Evolutionary conservation across 2,797 vertebrate species (phyloP).

Genomic region (Syngnathus acus): DNA sequence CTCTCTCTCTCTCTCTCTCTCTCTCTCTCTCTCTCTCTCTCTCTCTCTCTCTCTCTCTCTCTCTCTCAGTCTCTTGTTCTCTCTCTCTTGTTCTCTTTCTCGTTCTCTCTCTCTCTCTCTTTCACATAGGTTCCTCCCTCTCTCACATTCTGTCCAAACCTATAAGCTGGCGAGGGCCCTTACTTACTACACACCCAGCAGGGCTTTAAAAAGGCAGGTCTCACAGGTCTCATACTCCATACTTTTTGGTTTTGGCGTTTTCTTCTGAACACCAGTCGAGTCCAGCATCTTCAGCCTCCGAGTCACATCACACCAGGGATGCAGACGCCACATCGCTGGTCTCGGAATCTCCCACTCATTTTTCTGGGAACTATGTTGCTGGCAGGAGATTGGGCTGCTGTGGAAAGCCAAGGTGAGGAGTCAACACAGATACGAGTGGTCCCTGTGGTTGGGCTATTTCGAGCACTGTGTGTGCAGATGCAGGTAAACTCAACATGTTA

Average conservation of each 20-base stretch:
- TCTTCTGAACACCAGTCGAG: conserved; percentile 10
- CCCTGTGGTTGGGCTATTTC: conserved; percentile 7
- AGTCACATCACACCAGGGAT: conserved; percentile 53
- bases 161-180: conserved; percentile 67
- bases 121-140: conserved; percentile 31
- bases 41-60: conserved; percentile 20
- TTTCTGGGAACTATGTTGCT: conserved; percentile 55
- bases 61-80: conserved; percentile 15
- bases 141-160: conserved; percentile 56
- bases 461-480: conserved; percentile 1
- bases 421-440: conserved; percentile 21
- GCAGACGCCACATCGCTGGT: conserved; percentile 36
- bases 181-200: conserved; percentile 66
- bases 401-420: conserved; percentile 65
- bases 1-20: conserved; percentile 34
- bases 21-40: no score
- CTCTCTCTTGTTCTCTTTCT: conserved; percentile 30
- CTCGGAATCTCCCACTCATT: conserved; percentile 42
- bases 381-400: conserved; percentile 26
- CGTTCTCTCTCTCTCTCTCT: conserved; percentile 46
- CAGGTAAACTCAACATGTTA: not conserved
- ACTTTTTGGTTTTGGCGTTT: conserved; percentile 28
- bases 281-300: conserved; percentile 36
- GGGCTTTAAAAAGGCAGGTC: conserved; percentile 72
- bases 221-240: conserved; percentile 47